phyloP scores from a whole-genome alignment of 2,113 vertebrate species.

The Nothoprocta pentlandii region DNA sequence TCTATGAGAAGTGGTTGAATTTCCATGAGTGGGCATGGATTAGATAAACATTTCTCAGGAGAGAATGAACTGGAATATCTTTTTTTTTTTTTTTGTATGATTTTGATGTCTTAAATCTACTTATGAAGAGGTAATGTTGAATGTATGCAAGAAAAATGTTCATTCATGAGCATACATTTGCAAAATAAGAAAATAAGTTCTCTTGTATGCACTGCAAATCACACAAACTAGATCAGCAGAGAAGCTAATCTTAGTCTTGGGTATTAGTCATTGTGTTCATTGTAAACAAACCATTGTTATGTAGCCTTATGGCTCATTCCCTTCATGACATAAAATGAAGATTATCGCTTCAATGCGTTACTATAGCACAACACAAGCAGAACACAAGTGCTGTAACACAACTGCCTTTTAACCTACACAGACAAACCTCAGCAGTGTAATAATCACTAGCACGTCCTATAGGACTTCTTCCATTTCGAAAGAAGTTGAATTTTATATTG shows the following conservation, averaged over 20 bases:
- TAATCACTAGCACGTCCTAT: background rate
- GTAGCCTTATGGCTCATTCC: background rate
- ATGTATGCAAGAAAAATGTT: background rate
- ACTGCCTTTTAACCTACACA: background rate
- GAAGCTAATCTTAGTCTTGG: background rate
- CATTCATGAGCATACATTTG: background rate
- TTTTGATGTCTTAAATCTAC: background rate
- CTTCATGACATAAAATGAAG: background rate
- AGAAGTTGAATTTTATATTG: background rate
- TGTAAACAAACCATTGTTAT: background rate
- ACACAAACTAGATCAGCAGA: background rate
- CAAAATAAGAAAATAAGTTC: background rate
- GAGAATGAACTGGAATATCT: background rate
- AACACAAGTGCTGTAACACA: background rate
- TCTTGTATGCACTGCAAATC: background rate
- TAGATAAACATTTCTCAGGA: background rate
- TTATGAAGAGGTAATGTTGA: background rate
- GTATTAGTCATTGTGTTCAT: background rate
- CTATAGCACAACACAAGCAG: background rate
- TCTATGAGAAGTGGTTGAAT: background rate
- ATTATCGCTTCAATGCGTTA: background rate
- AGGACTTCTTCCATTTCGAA: background rate
- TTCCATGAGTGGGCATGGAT: background rate
- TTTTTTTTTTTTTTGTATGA: background rate
- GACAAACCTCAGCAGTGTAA: background rate